These are phyloP conservation scores for Nymphicus hollandicus DNA, from an alignment of 2,113 vertebrate species.

Conservation along the genomic window DNA sequence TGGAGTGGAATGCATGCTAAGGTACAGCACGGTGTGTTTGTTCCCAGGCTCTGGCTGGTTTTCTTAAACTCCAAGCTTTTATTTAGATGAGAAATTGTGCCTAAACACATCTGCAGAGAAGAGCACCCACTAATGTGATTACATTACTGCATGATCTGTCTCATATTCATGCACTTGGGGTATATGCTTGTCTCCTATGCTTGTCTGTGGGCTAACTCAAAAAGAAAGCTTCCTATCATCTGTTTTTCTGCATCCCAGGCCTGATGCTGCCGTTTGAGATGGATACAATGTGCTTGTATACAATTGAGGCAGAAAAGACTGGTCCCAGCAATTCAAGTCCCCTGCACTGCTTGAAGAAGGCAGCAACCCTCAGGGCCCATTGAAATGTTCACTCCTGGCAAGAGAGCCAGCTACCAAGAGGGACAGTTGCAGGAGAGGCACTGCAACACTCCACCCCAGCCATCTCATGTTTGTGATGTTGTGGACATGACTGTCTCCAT, in stretches of 20 bases:
- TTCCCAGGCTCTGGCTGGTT: background rate
- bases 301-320: background rate
- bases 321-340: background rate
- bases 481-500: fast-evolving
- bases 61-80: background rate
- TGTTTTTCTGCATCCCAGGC: background rate
- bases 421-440: background rate
- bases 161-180: fast-evolving
- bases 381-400: background rate
- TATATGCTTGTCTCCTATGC: background rate
- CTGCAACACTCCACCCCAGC: background rate
- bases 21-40: fast-evolving
- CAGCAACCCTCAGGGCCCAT: background rate
- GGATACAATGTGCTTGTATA: background rate
- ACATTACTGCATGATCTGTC: background rate
- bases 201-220: background rate
- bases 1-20: background rate
- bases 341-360: no score
- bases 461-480: fast-evolving
- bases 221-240: background rate
- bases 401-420: background rate
- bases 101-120: background rate
- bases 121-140: background rate
- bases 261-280: background rate
- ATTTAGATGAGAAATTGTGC: background rate